A percentile compares a stretch with the other conserved stretches of the same genome.
phyloP scores from a whole-genome alignment of 2,797 vertebrate species.

The Poecilia velifera region DNA sequence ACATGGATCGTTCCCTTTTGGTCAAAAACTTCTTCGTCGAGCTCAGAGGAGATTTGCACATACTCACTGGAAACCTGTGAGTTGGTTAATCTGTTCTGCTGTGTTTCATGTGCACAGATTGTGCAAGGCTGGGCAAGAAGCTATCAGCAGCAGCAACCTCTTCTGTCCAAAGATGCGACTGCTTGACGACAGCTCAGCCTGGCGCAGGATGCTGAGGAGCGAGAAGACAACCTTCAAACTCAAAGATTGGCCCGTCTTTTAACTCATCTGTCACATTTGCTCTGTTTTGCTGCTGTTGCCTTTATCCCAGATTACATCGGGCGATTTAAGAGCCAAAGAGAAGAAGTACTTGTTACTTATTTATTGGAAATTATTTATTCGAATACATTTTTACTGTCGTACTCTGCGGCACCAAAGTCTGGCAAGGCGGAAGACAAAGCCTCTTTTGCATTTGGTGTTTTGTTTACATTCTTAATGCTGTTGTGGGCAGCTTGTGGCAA shows the following conservation, averaged over 20 bases:
- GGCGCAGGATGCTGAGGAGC: constrained; percentile 12
- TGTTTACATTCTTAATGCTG: constrained; percentile 46
- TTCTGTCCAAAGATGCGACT: constrained; percentile 84
- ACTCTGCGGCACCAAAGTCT: constrained; percentile 17
- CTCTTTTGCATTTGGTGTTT: constrained; percentile 25
- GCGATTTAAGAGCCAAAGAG: constrained; percentile 43
- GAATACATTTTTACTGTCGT: constrained; percentile 35
- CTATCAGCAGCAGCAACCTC: constrained; percentile 84
- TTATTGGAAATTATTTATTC: constrained; percentile 78
- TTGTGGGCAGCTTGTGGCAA: constrained; percentile 20
- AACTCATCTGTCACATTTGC: constrained; percentile 12
- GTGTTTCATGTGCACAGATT: constrained; percentile 77
- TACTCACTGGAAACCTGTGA: not conserved
- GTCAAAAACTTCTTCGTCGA: not conserved
- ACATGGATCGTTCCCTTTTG: not conserved
- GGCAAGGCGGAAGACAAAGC: constrained; percentile 11
- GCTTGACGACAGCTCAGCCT: constrained; percentile 66
- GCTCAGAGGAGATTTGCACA: not conserved
- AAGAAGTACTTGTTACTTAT: constrained; percentile 51
- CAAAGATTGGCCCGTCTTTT: constrained; percentile 27
- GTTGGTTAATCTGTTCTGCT: constrained; percentile 9
- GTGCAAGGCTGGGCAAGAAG: constrained; percentile 85
- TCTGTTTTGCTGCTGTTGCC: constrained; percentile 12
- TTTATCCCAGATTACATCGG: constrained; percentile 16
- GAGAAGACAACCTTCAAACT: constrained; percentile 12